Base-by-base conservation (phyloP, 2,888 invertebrate species). In the Andrena hattorfiana region DNA sequence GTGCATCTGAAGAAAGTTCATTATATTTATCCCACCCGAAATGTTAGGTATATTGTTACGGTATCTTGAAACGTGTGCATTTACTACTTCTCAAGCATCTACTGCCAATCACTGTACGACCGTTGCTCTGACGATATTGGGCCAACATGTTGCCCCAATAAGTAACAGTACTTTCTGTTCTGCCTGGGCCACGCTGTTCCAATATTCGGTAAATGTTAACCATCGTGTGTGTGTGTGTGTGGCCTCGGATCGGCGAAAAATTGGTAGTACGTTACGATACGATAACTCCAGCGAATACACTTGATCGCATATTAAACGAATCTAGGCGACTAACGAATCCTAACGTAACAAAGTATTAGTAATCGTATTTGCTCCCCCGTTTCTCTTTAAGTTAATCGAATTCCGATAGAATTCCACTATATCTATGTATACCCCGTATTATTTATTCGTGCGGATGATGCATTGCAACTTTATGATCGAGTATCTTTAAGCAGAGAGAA, bases 181-280 rank as follows among this genome's bases (percentile, higher is more conserved):
- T 84, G 26, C 83, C 83, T 84, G 84, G 84, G 83, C 69, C 51
- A 79, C 42, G 67, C 69, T 83, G 70, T 76, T 79, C 66, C 78
- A 83, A 60, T 83, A 78, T 79, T 59, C 60, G 64, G 42, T 83
- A 70, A 83, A 78, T 76, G 76, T 79, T 83, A 71, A 78, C 71
- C 68, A 56, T 54, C 76, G 35, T 78, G 72, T 68, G 56, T 67
- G 70, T 73, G 42, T 70, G 35, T 42, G 42, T 48, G 20, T 56
- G 56, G 23, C 1, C 54, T 54, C 75, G 51, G 26, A 80, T 72
- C 67, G 80, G 69, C 51, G 67, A 23, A 70, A 74, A 72, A 68
- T 72, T 26, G 32, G 30, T 78, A 56, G 20, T 20, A 23, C 20
- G 59, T 32, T 71, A 54, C 23, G 23, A 60, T 48, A 72, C 23